phyloP scores from a whole-genome alignment of 2,113 vertebrate genomes.

The Anolis sagrei region DNA sequence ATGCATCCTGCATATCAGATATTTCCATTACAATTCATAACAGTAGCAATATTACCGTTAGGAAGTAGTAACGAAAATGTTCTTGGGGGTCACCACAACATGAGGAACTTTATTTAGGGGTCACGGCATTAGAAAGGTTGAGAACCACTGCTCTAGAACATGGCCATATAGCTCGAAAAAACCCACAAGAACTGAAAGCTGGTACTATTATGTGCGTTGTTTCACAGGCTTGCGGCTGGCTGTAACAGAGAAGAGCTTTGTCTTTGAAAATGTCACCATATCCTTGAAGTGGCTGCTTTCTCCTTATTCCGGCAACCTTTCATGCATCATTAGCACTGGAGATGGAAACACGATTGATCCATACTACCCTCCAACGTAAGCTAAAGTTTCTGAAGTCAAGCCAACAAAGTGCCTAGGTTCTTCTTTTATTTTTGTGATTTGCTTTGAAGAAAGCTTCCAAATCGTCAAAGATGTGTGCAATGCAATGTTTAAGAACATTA shows the following conservation, averaged over 20 bases:
- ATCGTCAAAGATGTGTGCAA: not conserved
- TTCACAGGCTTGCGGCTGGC: slow-evolving; percentile 84
- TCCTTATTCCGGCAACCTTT: slow-evolving; percentile 90
- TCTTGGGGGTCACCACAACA: no score
- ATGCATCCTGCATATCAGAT: no score
- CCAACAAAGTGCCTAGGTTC: not conserved
- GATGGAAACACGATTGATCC: slow-evolving; percentile 89
- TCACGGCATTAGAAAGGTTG: no score
- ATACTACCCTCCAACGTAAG: slow-evolving; percentile 87
- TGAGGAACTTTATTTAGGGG: no score
- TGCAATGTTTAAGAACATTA: not conserved
- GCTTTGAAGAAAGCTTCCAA: not conserved
- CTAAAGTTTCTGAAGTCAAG: not conserved
- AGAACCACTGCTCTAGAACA: no score
- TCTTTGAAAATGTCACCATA: slow-evolving; percentile 85
- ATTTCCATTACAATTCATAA: no score
- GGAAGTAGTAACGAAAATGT: no score
- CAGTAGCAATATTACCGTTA: no score
- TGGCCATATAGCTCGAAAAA: no score
- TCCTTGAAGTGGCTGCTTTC: slow-evolving; percentile 90
- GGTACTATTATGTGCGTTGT: slow-evolving; percentile 22
- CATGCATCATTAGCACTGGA: slow-evolving; percentile 86
- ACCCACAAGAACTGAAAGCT: no score
- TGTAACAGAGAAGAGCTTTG: slow-evolving; percentile 74
- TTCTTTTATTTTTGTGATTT: slow-evolving; percentile 5